These are phyloP conservation scores for Suricata suricatta DNA, from an alignment of 2,113 vertebrate genomes.

Conservation along the genomic window DNA sequence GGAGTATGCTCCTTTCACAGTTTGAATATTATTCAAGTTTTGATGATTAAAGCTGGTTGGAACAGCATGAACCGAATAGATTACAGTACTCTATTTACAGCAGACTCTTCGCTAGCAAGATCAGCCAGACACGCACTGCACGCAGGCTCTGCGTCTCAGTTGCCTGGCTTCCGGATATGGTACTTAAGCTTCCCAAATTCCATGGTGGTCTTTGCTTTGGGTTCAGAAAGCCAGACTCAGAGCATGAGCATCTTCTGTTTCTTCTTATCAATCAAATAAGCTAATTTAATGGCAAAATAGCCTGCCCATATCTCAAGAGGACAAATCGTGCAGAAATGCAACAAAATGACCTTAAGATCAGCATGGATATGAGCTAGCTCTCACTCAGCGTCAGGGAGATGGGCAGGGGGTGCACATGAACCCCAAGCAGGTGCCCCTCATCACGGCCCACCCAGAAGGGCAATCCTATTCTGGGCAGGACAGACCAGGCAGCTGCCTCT, in stretches of 20 bases:
- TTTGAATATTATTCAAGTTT: conserved; percentile 68
- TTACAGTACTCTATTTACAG: conserved; percentile 42
- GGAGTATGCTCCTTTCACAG: conserved; percentile 63
- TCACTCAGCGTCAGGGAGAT: neutral
- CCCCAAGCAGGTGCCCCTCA: fast-evolving
- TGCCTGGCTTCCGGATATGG: neutral
- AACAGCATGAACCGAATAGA: conserved; percentile 68
- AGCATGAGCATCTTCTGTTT: neutral
- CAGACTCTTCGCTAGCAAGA: neutral
- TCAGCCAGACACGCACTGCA: neutral
- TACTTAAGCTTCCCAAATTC: neutral
- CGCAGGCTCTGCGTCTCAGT: neutral
- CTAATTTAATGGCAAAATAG: neutral
- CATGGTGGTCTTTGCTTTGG: neutral
- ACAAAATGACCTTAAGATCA: neutral
- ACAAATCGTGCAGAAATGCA: neutral
- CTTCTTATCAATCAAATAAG: neutral
- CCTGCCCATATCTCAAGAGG: neutral
- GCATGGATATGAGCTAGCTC: neutral
- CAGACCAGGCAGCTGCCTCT: neutral
- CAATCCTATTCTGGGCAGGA: neutral
- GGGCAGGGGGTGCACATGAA: no score
- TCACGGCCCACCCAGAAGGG: neutral
- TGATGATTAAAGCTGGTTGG: conserved; percentile 71
- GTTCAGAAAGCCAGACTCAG: neutral